A percentile compares a stretch with the other conserved stretches of the same genome.
Evolutionary conservation across 2,113 vertebrate genomes (phyloP).

Genomic region (Amphiprion ocellaris): DNA sequence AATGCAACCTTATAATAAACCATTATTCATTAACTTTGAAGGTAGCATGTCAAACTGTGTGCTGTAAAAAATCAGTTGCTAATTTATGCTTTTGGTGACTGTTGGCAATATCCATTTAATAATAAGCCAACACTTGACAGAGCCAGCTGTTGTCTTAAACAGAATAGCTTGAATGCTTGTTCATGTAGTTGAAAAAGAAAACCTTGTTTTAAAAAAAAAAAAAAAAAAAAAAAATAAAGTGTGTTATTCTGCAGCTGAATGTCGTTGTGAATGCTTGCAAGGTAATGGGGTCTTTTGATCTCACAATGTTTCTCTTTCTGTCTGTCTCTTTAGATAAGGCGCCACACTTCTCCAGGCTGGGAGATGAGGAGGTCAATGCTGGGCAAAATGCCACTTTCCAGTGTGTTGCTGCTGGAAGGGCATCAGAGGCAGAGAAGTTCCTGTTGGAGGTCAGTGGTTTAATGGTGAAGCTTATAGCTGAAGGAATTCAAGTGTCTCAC

Average conservation of each 20-base stretch:
- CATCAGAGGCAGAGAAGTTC: conserved; percentile 90
- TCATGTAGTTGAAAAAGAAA: conserved; percentile 19
- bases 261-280: conserved; percentile 40
- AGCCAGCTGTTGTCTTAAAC: neutral
- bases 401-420: conserved; percentile 92
- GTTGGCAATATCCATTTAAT: conserved; percentile 1
- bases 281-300: conserved; percentile 42
- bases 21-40: neutral
- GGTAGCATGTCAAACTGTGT: neutral
- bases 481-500: neutral
- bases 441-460: conserved; percentile 91
- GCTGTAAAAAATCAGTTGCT: neutral
- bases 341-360: conserved; percentile 95
- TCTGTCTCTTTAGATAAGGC: conserved; percentile 89
- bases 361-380: conserved; percentile 96
- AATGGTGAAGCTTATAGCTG: conserved; percentile 12
- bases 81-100: neutral
- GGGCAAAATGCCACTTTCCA: conserved; percentile 97
- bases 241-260: conserved; percentile 10
- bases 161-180: conserved; percentile 23
- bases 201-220: conserved; percentile 8
- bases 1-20: neutral
- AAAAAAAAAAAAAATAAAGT: conserved; percentile 15
- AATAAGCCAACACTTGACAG: neutral
- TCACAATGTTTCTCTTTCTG: conserved; percentile 31